Percentiles rank a stretch among this genome's conserved stretches.
Conservation (phyloP, 1,140 invertebrate species). For the Tachypleus tridentatus region DNA sequence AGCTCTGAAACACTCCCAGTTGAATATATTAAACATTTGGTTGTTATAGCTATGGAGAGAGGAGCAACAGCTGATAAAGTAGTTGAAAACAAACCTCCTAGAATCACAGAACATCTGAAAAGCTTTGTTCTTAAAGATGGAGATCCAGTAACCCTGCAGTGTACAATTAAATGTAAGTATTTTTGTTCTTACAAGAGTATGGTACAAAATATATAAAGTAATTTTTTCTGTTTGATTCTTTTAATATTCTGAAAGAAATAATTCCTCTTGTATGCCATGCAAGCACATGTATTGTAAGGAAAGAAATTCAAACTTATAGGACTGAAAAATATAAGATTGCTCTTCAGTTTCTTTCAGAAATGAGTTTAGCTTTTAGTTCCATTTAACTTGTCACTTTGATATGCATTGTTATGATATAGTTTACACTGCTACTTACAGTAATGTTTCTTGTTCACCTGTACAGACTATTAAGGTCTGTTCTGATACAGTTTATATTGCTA, state of each 20-base stretch:
- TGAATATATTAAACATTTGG: conserved; percentile 16
- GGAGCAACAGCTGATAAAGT: conserved; percentile 57
- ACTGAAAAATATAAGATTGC: no score
- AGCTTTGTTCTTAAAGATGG: conserved; percentile 24
- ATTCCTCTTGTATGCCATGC: background rate
- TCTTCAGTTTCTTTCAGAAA: no score
- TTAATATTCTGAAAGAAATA: background rate
- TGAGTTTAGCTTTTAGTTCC: no score
- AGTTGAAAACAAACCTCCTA: conserved; percentile 16
- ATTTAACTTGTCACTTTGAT: no score
- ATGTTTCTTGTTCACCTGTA: no score
- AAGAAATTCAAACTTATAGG: background rate
- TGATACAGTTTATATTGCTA: no score
- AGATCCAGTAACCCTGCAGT: conserved; percentile 22
- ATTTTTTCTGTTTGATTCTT: background rate
- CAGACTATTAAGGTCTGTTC: no score
- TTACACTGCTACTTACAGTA: no score
- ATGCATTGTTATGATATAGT: no score
- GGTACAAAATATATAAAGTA: background rate
- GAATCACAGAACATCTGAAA: conserved; percentile 22
- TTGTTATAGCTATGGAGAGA: conserved; percentile 47
- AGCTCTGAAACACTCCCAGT: no score
- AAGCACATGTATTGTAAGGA: background rate
- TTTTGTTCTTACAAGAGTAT: background rate
- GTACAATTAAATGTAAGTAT: conserved; percentile 23